Percentiles rank a stretch among this genome's conserved stretches.
Conservation (phyloP, 2,888 invertebrate genomes). For the Candidula unifasciata region DNA sequence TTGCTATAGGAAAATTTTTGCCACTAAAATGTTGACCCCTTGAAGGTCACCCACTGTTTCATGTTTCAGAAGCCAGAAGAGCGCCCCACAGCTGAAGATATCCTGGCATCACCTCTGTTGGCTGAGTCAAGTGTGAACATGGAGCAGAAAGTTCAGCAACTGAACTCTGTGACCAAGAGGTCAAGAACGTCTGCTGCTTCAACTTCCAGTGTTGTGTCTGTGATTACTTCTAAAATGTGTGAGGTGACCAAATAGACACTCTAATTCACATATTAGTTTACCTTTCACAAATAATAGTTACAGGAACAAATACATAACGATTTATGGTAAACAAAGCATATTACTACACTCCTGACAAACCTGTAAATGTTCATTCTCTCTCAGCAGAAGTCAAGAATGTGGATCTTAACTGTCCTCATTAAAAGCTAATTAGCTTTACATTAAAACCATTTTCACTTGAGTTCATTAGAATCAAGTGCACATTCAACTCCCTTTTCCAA, state of each 20-base stretch:
- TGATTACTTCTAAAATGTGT: slow-evolving; percentile 75
- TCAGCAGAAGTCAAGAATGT: no score
- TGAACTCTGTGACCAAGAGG: slow-evolving; percentile 69
- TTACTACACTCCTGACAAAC: no score
- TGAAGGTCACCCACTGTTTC: no score
- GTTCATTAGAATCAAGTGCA: no score
- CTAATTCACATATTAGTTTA: background rate
- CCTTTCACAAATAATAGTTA: background rate
- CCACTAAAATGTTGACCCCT: no score
- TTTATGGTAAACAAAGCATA: background rate
- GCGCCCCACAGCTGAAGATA: slow-evolving; percentile 71
- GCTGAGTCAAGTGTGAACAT: slow-evolving; percentile 58
- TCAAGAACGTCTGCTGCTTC: slow-evolving; percentile 65
- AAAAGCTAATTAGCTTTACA: no score
- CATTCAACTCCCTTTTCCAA: no score
- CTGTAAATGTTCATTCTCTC: no score
- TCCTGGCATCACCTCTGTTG: slow-evolving; percentile 60
- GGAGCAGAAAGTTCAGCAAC: slow-evolving; percentile 70
- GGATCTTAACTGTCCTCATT: no score
- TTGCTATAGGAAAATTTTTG: no score
- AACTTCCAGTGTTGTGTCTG: slow-evolving; percentile 66
- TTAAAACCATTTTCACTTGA: no score
- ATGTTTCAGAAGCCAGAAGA: slow-evolving; percentile 66
- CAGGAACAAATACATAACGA: background rate
- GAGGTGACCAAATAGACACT: slow-evolving; percentile 64